Evolutionary conservation across 1,140 invertebrate species (phyloP).

Genomic region (Dufourea novaeangliae): DNA sequence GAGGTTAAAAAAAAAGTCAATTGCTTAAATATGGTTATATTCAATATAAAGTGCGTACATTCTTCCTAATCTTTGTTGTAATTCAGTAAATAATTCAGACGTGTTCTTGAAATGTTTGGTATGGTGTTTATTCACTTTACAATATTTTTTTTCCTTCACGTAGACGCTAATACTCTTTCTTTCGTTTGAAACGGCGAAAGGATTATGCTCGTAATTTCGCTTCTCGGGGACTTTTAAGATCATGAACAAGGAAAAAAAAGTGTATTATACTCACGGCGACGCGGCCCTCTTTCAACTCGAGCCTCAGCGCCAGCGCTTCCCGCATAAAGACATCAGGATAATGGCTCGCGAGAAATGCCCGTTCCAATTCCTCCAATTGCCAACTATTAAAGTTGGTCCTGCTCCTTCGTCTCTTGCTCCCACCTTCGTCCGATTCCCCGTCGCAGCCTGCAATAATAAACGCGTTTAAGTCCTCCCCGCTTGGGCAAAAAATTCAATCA

Average conservation of each 20-base stretch:
- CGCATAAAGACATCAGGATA: conserved; percentile 99
- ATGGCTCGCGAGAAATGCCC: conserved; percentile 97
- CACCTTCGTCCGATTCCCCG: conserved; percentile 85
- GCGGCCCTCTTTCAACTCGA: conserved; percentile 98
- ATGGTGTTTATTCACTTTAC: no score
- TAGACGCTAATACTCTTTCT: no score
- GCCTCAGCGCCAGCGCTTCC: conserved; percentile 95
- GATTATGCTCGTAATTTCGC: background rate
- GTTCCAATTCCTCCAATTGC: conserved; percentile 99
- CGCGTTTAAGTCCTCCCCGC: background rate
- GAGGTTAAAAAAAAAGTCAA: no score
- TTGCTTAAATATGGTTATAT: no score
- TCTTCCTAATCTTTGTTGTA: no score
- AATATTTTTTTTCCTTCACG: background rate
- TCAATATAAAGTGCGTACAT: no score
- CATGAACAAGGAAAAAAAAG: conserved; percentile 4
- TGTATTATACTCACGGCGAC: conserved; percentile 95
- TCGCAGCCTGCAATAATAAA: conserved; percentile 81
- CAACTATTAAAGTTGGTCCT: conserved; percentile 99
- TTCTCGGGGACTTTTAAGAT: conserved; percentile 14
- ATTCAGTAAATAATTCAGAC: no score
- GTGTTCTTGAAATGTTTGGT: no score
- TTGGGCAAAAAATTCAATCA: background rate
- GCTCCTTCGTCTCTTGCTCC: conserved; percentile 91
- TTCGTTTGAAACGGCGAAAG: background rate